These are phyloP conservation scores for Acanthosepion esculentum DNA, from an alignment of 2,888 invertebrate genomes.

Conservation along the genomic window DNA sequence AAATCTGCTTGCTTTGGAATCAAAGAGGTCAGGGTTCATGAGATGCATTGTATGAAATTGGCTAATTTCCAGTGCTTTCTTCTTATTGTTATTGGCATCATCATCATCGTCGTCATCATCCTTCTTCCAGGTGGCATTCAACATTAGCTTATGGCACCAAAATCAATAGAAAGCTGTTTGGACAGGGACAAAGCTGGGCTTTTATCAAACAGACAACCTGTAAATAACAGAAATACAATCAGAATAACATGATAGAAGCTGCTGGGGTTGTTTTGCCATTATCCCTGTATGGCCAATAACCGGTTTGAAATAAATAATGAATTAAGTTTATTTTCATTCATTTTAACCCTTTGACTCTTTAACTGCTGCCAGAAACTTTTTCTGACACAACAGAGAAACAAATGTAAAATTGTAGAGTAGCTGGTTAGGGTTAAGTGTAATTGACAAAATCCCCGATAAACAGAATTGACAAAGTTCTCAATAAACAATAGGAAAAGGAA, in stretches of 20 bases:
- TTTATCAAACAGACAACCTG: conserved; percentile 4
- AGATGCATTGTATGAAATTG: background rate
- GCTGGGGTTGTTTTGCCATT: background rate
- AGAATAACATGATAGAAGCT: background rate
- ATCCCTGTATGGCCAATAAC: background rate
- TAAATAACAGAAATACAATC: background rate
- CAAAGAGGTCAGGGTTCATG: background rate
- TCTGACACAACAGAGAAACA: too few relatives aligned
- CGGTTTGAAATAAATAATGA: background rate
- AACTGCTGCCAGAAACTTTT: background rate
- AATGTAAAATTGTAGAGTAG: too few relatives aligned
- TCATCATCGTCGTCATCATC: background rate
- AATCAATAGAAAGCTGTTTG: background rate
- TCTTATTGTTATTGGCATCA: background rate
- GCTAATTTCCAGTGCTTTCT: background rate
- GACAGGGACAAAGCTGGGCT: background rate
- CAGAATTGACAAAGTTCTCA: too few relatives aligned
- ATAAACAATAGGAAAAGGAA: too few relatives aligned
- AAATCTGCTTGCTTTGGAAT: background rate
- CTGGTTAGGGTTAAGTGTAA: too few relatives aligned
- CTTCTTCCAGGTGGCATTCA: background rate
- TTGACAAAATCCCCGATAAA: too few relatives aligned
- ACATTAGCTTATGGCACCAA: background rate
- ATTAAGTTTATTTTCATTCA: background rate
- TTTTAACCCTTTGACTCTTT: background rate